Evolutionary conservation across 1,140 invertebrate genomes (phyloP), one percentile per base, ranked within the genome.

Genomic region (Conus betulinus): DNA sequence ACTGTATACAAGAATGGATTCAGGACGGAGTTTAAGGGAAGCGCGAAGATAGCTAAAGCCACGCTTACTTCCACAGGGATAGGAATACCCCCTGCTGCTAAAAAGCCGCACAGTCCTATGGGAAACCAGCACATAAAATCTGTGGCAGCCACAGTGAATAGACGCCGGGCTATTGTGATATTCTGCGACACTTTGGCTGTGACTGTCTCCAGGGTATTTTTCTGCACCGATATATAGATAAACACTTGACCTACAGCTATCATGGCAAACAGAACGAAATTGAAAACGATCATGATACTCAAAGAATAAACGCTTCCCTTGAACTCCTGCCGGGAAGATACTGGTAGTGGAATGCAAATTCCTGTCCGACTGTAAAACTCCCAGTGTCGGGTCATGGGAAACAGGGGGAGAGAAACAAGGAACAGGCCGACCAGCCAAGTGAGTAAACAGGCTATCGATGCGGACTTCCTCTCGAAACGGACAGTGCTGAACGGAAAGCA

Each of bases 401-500:
- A 79, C 13, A 89, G 57, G 23, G 88, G 88, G 5, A 84, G 23
- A 8, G 53, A 10, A 63, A 79, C 74, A 17, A 89, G 11, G 27
- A 63, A 15, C 15, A 83, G 15, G 8, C 88, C 85, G 20, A 87
- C 13, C 60, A n/a, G 8, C 88, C 88, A 89, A 0, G 27, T 55
- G 1, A 84, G 5, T 17, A n/a, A 76, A 25, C 84, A 83, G 10
- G 52, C 63, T 7, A 84, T 5, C 8, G 25, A 39, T 6, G 81
- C 60, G 5, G 57, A 53, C 25, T 6, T 5, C 11, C 15, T 52
- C 5, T 78, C 51, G 8, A 89, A 27, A 3, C 79, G 84, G 11
- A 87, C 5, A 74, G 78, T 27, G 4, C 60, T 82, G 57, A 93
- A 93, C 20, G 93, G 93, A 89, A 90, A 93, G 5, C 90, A 89